Percentiles rank a stretch among this genome's conserved stretches.
Conservation (phyloP, 2,888 invertebrate species). For the Eupithecia subfuscata region DNA sequence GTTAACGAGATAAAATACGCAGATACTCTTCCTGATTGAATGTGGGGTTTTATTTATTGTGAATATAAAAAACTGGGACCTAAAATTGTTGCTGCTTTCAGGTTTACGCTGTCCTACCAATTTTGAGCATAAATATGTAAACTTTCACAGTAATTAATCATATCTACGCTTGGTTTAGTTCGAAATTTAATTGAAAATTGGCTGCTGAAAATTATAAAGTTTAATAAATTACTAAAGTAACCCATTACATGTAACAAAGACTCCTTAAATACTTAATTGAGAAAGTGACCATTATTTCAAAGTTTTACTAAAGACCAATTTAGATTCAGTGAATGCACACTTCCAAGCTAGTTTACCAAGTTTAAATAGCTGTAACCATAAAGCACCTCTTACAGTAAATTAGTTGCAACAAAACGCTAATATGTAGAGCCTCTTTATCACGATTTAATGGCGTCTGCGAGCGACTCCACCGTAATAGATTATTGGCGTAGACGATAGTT, state of each 20-base stretch:
- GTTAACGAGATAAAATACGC: constrained; percentile 28
- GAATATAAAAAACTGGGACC: not conserved
- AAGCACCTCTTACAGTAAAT: constrained; percentile 40
- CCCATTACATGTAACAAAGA: not conserved
- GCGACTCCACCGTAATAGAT: constrained; percentile 64
- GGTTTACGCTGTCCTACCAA: not conserved
- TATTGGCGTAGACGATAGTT: constrained; percentile 64
- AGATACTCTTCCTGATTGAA: constrained; percentile 3
- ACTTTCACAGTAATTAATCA: not conserved
- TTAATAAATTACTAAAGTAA: not conserved
- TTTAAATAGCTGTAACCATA: constrained; percentile 32
- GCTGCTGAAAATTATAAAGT: not conserved
- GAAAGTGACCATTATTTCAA: constrained; percentile 11
- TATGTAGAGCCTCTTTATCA: constrained; percentile 44
- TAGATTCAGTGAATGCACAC: constrained; percentile 24
- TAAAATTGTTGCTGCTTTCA: not conserved
- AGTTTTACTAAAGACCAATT: constrained; percentile 16
- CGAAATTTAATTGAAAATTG: not conserved
- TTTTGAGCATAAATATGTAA: not conserved
- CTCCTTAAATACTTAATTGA: not conserved
- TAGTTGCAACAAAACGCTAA: constrained; percentile 42
- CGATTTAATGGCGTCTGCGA: constrained; percentile 61
- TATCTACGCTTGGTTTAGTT: not conserved
- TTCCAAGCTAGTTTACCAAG: constrained; percentile 22
- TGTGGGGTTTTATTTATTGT: not conserved